Percentiles rank a stretch among this genome's conserved stretches.
Evolutionary conservation across 2,797 vertebrate species (phyloP).

Genomic region (Betta splendens): DNA sequence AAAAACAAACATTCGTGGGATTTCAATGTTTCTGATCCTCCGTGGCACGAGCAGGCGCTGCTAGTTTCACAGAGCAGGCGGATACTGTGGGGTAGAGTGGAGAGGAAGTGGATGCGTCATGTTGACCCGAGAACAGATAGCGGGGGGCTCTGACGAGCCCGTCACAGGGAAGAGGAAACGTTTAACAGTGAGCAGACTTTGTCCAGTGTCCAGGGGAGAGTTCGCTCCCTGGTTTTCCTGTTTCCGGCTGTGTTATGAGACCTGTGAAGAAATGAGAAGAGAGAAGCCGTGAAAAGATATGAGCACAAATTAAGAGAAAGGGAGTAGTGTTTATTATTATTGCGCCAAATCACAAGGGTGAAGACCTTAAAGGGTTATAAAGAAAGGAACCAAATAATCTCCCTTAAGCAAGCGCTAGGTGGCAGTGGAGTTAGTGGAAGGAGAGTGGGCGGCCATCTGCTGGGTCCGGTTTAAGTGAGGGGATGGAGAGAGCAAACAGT

Average conservation of each 20-base stretch:
- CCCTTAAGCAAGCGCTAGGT: no score
- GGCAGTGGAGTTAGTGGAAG: no score
- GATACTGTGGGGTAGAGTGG: slow-evolving; percentile 66
- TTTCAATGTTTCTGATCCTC: slow-evolving; percentile 64
- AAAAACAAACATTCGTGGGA: slow-evolving; percentile 62
- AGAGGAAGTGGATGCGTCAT: slow-evolving; percentile 59
- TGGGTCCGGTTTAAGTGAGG: no score
- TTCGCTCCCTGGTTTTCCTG: slow-evolving; percentile 66
- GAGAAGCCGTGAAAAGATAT: slow-evolving; percentile 35
- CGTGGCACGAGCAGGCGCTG: slow-evolving; percentile 77
- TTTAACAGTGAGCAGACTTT: slow-evolving; percentile 57
- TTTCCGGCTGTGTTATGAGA: slow-evolving; percentile 90
- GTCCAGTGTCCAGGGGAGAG: slow-evolving; percentile 71
- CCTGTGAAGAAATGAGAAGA: slow-evolving; percentile 85
- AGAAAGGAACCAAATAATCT: no score
- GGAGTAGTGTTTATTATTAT: no score
- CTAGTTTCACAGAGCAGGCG: slow-evolving; percentile 84
- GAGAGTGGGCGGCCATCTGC: no score
- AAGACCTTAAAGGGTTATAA: no score
- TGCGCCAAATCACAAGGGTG: no score
- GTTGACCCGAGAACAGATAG: slow-evolving; percentile 83
- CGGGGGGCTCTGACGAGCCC: slow-evolving; percentile 68
- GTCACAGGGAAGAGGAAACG: slow-evolving; percentile 61
- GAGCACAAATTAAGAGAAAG: no score
- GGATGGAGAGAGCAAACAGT: no score